A percentile compares a stretch with the other conserved stretches of the same genome.
Evolutionary conservation across 2,797 vertebrate genomes (phyloP).

Genomic region (Eleutherodactylus coqui): DNA sequence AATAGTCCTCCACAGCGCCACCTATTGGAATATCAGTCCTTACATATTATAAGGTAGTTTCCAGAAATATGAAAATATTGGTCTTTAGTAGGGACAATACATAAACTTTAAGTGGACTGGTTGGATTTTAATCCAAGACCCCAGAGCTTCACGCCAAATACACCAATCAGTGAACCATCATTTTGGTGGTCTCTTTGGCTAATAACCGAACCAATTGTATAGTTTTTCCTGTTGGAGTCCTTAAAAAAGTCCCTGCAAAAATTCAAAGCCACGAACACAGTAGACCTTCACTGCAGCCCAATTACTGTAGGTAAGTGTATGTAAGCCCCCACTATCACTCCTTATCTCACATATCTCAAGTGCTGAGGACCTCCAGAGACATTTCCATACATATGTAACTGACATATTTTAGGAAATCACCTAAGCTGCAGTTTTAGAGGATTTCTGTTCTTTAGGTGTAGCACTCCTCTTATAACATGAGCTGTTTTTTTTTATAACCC

Average conservation of each 20-base stretch:
- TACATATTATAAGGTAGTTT: background rate
- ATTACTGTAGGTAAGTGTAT: background rate
- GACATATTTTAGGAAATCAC: background rate
- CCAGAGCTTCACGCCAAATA: background rate
- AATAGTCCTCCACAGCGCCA: too few relatives aligned
- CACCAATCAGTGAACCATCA: background rate
- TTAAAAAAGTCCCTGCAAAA: background rate
- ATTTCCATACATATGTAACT: background rate
- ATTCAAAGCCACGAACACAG: too few relatives aligned
- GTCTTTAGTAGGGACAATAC: background rate
- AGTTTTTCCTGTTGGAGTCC: background rate
- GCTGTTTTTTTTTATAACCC: background rate
- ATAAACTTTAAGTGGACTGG: background rate
- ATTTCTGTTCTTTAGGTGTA: background rate
- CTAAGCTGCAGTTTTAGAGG: background rate
- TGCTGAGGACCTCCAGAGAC: background rate
- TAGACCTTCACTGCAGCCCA: too few relatives aligned
- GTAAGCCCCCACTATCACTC: background rate
- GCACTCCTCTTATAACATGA: background rate
- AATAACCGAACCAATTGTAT: background rate
- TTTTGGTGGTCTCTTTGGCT: background rate
- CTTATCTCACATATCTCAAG: background rate
- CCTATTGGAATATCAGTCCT: background rate
- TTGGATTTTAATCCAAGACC: background rate
- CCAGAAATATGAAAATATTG: background rate